Conservation (phyloP, 2,797 vertebrate genomes). For the Lutjanus argentimaculatus region DNA sequence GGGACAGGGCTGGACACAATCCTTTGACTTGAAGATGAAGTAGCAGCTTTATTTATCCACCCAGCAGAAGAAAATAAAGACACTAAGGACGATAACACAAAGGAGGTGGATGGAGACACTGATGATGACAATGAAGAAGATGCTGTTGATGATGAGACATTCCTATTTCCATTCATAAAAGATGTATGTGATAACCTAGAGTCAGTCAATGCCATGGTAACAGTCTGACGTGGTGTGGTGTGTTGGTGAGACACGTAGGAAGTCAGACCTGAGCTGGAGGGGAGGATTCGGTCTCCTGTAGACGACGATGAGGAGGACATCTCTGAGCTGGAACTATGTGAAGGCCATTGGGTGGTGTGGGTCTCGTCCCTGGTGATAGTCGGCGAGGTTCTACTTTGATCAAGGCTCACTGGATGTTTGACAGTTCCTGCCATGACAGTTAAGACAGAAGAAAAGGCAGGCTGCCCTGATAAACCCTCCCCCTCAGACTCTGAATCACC, state of each 20-base stretch:
- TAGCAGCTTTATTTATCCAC: slow-evolving; percentile 47
- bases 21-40: slow-evolving; percentile 51
- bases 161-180: slow-evolving; percentile 32
- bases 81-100: slow-evolving; percentile 27
- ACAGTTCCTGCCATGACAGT: slow-evolving; percentile 82
- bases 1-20: slow-evolving; percentile 71
- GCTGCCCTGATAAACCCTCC: slow-evolving; percentile 75
- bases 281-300: slow-evolving; percentile 73
- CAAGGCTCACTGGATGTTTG: slow-evolving; percentile 78
- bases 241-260: slow-evolving; percentile 75
- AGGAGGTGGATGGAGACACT: slow-evolving; percentile 23
- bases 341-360: slow-evolving; percentile 85
- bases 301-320: slow-evolving; percentile 76
- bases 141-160: slow-evolving; percentile 39
- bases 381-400: slow-evolving; percentile 83
- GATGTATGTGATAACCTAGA: slow-evolving; percentile 47
- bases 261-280: slow-evolving; percentile 91
- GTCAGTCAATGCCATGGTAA: slow-evolving; percentile 23
- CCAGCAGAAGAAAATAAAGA: slow-evolving; percentile 39
- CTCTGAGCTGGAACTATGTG: slow-evolving; percentile 84
- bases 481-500: slow-evolving; percentile 68
- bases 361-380: slow-evolving; percentile 86
- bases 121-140: slow-evolving; percentile 23
- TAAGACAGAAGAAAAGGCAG: slow-evolving; percentile 85
- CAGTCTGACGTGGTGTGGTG: slow-evolving; percentile 6